A percentile compares a stretch with the other conserved stretches of the same genome.
Conservation (phyloP, 2,113 vertebrate species). For the Gymnarchus niloticus region DNA sequence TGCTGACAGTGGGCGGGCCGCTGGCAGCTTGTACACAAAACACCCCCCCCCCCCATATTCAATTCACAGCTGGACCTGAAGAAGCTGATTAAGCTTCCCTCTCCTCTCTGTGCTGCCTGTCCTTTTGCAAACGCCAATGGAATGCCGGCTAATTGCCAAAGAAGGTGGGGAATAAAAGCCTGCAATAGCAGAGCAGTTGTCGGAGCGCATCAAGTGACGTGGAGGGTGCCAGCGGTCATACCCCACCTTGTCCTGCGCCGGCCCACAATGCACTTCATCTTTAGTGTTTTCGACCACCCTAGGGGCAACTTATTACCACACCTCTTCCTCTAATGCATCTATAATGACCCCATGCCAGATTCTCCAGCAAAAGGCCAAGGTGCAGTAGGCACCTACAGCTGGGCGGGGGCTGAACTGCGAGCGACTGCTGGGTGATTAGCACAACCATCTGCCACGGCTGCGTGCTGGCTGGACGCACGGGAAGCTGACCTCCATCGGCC, state of each 20-base stretch:
- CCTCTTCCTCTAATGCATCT: not conserved
- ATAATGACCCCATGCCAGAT: not conserved
- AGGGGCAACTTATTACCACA: not conserved
- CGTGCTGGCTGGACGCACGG: not conserved
- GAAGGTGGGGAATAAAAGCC: constrained; percentile 34
- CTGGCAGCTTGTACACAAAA: constrained; percentile 17
- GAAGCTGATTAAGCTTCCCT: constrained; percentile 38
- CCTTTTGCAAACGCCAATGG: constrained; percentile 37
- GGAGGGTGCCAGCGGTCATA: not conserved
- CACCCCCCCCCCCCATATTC: constrained; percentile 21
- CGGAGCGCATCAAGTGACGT: not conserved
- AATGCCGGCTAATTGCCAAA: constrained; percentile 38
- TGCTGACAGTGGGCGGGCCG: constrained; percentile 14
- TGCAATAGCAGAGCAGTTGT: not conserved
- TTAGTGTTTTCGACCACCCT: not conserved
- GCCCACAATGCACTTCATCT: not conserved
- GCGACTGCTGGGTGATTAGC: not conserved
- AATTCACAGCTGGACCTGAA: constrained; percentile 35
- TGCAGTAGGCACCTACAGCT: not conserved
- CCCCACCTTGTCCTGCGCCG: not conserved
- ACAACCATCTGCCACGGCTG: not conserved
- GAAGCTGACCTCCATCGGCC: not conserved
- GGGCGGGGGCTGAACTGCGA: not conserved
- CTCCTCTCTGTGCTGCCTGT: not conserved
- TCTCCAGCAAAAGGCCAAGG: not conserved